These are phyloP conservation scores for Neoarius graeffei DNA, from an alignment of 2,113 vertebrate species.

Conservation along the genomic window DNA sequence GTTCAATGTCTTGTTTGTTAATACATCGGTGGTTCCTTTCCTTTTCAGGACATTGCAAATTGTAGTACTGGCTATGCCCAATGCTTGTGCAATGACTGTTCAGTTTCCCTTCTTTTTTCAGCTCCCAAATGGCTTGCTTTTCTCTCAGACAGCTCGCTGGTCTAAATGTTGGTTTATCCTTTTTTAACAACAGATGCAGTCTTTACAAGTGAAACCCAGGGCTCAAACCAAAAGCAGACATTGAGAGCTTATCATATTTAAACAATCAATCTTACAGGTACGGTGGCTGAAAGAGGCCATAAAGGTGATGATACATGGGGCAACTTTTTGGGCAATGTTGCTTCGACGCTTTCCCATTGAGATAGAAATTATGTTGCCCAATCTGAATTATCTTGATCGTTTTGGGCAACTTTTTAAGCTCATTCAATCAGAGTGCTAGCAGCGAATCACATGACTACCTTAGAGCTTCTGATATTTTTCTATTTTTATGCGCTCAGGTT, in stretches of 20 bases:
- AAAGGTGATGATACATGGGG: too few relatives aligned
- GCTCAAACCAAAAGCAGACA: not conserved
- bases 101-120: not conserved
- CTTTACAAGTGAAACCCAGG: not conserved
- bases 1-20: not conserved
- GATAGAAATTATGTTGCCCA: too few relatives aligned
- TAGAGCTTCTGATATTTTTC: too few relatives aligned
- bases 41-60: not conserved
- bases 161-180: not conserved
- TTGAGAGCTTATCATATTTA: not conserved
- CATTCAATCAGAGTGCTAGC: too few relatives aligned
- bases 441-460: too few relatives aligned
- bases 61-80: not conserved
- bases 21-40: not conserved
- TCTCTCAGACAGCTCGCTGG: not conserved
- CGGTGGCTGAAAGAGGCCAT: too few relatives aligned
- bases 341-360: too few relatives aligned
- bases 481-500: too few relatives aligned
- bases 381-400: too few relatives aligned
- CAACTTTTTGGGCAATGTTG: too few relatives aligned
- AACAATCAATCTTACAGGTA: too few relatives aligned
- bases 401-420: too few relatives aligned
- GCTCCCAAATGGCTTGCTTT: not conserved
- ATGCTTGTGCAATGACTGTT: not conserved
- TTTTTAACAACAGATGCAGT: not conserved